Conservation (phyloP, 2,888 invertebrate genomes). For the Eupithecia dodoneata region DNA sequence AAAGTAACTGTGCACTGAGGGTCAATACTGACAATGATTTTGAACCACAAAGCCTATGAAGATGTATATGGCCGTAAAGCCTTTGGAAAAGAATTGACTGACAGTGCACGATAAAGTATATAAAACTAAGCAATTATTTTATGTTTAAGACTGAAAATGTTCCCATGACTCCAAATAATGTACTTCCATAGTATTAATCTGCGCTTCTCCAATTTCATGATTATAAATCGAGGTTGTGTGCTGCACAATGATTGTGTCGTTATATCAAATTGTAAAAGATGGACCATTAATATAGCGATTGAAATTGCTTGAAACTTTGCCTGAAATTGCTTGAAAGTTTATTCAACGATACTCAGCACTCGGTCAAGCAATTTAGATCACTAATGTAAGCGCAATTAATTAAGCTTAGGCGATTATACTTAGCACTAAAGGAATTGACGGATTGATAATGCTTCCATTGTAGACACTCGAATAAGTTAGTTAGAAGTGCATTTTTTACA, state of each 20-base stretch:
- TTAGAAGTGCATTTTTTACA: conserved; percentile 59
- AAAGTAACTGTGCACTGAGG: background rate
- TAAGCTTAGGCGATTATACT: conserved; percentile 71
- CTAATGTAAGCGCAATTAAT: conserved; percentile 63
- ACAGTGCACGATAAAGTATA: background rate
- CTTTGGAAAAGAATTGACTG: background rate
- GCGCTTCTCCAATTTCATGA: conserved; percentile 34
- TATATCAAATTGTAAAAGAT: conserved; percentile 81
- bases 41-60: background rate
- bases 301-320: conserved; percentile 58
- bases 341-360: conserved; percentile 36
- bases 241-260: conserved; percentile 67
- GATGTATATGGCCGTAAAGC: background rate
- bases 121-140: background rate
- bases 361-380: conserved; percentile 63
- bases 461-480: conserved; percentile 53
- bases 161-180: conserved; percentile 49
- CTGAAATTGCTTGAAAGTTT: conserved; percentile 58
- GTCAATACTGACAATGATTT: background rate
- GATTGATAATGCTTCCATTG: conserved; percentile 79
- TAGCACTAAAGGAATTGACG: conserved; percentile 82
- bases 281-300: conserved; percentile 72
- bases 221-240: conserved; percentile 72
- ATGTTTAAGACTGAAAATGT: conserved; percentile 56
- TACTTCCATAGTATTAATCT: conserved; percentile 42